Conservation (phyloP, 2,797 vertebrate genomes). For the Austrolebias charrua region DNA sequence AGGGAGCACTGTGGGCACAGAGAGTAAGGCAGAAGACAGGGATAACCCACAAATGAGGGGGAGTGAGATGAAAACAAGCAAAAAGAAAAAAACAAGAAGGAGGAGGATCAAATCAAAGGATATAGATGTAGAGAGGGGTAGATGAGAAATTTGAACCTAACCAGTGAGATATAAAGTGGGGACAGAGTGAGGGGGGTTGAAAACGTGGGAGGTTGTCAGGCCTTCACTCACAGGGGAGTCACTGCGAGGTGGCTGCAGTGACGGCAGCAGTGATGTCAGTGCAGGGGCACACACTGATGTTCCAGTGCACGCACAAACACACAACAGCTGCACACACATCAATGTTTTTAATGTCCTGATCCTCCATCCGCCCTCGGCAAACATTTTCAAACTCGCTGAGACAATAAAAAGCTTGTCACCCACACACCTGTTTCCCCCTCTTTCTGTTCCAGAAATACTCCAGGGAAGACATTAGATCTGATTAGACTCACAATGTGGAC, state of each 20-base stretch:
- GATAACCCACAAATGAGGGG: conserved; percentile 71
- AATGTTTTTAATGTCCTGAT: conserved; percentile 64
- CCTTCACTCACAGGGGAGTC: conserved; percentile 74
- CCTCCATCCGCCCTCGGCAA: conserved; percentile 50
- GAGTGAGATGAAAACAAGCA: conserved; percentile 49
- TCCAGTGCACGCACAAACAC: conserved; percentile 11
- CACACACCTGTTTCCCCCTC: conserved; percentile 39
- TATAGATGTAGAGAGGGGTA: conserved; percentile 21
- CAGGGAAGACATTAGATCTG: conserved; percentile 7
- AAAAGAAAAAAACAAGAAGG: neutral
- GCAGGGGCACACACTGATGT: conserved; percentile 24
- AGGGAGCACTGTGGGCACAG: conserved; percentile 53
- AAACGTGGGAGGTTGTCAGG: conserved; percentile 74
- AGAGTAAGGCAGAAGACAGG: conserved; percentile 67
- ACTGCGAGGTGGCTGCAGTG: conserved; percentile 73
- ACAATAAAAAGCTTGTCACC: conserved; percentile 52
- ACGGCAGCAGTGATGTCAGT: conserved; percentile 75
- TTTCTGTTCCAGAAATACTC: conserved; percentile 5
- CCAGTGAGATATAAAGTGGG: conserved; percentile 22
- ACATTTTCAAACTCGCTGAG: conserved; percentile 52
- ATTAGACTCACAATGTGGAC: neutral
- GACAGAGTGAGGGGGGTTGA: neutral
- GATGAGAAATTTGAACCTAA: conserved; percentile 27
- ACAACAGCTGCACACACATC: conserved; percentile 47
- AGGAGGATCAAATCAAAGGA: conserved; percentile 34